Base-by-base conservation (phyloP, 1,140 invertebrate species). In the Prorops nasuta region DNA sequence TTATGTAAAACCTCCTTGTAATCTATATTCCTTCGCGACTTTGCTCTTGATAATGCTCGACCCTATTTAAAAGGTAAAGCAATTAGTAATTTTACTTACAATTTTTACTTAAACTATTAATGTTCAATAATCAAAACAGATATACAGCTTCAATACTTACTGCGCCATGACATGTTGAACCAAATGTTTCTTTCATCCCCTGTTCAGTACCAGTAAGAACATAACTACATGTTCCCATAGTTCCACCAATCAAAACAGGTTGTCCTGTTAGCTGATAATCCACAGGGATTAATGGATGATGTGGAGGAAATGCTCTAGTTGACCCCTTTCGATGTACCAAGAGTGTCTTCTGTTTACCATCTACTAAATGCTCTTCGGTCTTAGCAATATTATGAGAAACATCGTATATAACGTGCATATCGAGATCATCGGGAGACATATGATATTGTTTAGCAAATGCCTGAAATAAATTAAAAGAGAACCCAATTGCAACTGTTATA, bases 361-460 rank as follows among this genome's bases (percentile, higher is more conserved):
- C 91, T 3, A 99, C 85, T 56, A 97, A 84, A 78, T 99, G 98
- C 71, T 99, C 92, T 80, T 99, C 98, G 36, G 95, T 81, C 84
- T 99, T 99, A 17, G 98, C 98, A 72, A 99, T 96, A 78, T 99
- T 99, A 74, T 99, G 98, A 1, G 95, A 98, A 0, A 97, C 94
- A 79, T 97, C 94, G 75, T 99, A 99, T 60, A 99, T 98, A 3
- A 99, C 94, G 76, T 99, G 97, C 97, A 99, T 99, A 72, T 99
- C 98, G 44, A 99, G 81, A 77, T 99, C 98, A 81, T 99, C 98
- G 0, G 98, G 96, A 6, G 95, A 88, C 68, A 87, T 87, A 56
- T 92, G 83, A 68, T 99, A 99, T 79, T 96, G 92, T 78, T 98
- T 99, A 0, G 96, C 93, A 83, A 99, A 99, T 4, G 98, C 95